phyloP scores from a whole-genome alignment of 2,888 invertebrate species.

The Stegophylla sp. region DNA sequence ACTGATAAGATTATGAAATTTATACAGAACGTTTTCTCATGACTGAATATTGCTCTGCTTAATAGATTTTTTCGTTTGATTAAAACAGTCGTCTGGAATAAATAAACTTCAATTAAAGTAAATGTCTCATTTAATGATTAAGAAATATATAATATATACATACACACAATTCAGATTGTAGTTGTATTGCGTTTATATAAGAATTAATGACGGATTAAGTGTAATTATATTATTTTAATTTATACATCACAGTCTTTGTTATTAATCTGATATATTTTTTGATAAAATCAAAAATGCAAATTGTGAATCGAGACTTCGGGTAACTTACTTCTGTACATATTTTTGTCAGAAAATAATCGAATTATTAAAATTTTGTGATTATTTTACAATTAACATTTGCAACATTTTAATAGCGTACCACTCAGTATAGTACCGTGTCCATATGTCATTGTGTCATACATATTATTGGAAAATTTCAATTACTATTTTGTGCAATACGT shows the following conservation, averaged over 20 bases:
- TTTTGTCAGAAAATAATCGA: too few species aligned
- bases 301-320: neutral
- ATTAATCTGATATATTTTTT: neutral
- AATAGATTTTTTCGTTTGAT: conserved; percentile 2
- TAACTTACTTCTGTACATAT: too few species aligned
- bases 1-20: neutral
- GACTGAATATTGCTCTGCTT: neutral
- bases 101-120: neutral
- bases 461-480: too few species aligned
- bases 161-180: too few species aligned
- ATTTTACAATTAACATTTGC: too few species aligned
- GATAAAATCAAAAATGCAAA: conserved; percentile 9
- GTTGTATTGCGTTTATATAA: neutral
- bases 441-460: too few species aligned
- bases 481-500: too few species aligned
- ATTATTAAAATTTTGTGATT: too few species aligned
- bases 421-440: too few species aligned
- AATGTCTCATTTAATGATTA: neutral
- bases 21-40: neutral
- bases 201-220: neutral
- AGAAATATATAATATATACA: neutral
- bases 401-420: too few species aligned
- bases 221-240: neutral
- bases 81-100: neutral
- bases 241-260: neutral